Conservation (phyloP, 2,113 vertebrate genomes). For the Girardinichthys multiradiatus region DNA sequence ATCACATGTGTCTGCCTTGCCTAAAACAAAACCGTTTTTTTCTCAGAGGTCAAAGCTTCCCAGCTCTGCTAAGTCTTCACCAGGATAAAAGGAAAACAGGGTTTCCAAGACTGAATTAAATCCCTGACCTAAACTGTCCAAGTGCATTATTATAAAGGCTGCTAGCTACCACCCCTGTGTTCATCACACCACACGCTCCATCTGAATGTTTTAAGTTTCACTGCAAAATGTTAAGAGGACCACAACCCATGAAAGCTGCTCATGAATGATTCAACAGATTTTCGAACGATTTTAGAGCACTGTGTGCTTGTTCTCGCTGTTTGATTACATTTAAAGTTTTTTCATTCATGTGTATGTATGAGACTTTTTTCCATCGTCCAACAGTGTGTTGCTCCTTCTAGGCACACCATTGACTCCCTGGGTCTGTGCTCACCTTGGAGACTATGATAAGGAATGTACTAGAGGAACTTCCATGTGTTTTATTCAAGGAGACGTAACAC, state of each 20-base stretch:
- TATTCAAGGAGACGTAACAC: constrained; percentile 15
- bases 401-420: not conserved
- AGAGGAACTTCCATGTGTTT: not conserved
- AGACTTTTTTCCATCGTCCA: constrained; percentile 1
- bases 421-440: not conserved
- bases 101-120: constrained; percentile 7
- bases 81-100: constrained; percentile 24
- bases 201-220: constrained; percentile 4
- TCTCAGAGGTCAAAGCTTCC: constrained; percentile 17
- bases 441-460: constrained; percentile 26
- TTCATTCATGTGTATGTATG: constrained; percentile 5
- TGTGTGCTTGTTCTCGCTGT: not conserved
- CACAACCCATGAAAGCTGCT: not conserved
- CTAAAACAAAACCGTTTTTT: not conserved
- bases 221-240: not conserved
- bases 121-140: constrained; percentile 40
- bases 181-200: not conserved
- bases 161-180: constrained; percentile 9
- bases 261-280: constrained; percentile 22
- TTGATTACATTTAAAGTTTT: not conserved
- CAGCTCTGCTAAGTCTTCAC: constrained; percentile 34
- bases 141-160: constrained; percentile 50
- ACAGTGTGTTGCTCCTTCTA: not conserved
- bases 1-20: constrained; percentile 6
- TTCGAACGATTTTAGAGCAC: not conserved